phyloP scores from a whole-genome alignment of 1,140 invertebrate species.

The Penaeus chinensis region DNA sequence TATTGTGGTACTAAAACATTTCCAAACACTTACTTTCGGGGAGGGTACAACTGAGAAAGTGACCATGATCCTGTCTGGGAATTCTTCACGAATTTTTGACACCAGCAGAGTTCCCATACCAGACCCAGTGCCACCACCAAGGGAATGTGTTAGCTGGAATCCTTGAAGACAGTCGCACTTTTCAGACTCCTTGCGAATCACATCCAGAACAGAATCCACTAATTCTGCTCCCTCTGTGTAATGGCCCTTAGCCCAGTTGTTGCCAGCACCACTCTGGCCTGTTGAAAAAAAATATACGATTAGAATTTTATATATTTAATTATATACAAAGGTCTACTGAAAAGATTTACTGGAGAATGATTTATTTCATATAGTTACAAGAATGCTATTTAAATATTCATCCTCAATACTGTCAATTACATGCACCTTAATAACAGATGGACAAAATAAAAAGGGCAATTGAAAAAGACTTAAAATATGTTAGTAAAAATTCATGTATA shows the following conservation, averaged over 20 bases:
- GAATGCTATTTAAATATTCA: too few species aligned
- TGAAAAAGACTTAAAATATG: too few species aligned
- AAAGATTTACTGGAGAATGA: too few species aligned
- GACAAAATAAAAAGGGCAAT: too few species aligned
- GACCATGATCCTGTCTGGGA: conserved; percentile 53
- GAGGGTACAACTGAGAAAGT: conserved; percentile 56
- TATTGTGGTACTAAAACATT: too few species aligned
- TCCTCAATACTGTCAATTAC: too few species aligned
- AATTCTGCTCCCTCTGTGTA: conserved; percentile 55
- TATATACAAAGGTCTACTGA: too few species aligned
- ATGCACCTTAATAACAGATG: too few species aligned
- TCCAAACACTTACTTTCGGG: conserved; percentile 28
- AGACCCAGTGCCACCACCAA: conserved; percentile 52
- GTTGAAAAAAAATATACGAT: not conserved
- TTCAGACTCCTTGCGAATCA: conserved; percentile 49
- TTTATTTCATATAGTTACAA: too few species aligned
- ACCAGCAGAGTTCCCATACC: conserved; percentile 55
- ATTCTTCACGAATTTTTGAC: conserved; percentile 53
- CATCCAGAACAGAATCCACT: conserved; percentile 51
- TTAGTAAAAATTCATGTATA: too few species aligned
- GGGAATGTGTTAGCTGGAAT: conserved; percentile 52
- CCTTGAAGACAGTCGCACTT: conserved; percentile 55
- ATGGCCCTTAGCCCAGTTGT: conserved; percentile 58
- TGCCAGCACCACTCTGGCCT: conserved; percentile 58
- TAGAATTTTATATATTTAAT: not conserved